A percentile compares a stretch with the other conserved stretches of the same genome.
Conservation (phyloP, 2,113 vertebrate genomes). For the Mastomys natalensis region DNA sequence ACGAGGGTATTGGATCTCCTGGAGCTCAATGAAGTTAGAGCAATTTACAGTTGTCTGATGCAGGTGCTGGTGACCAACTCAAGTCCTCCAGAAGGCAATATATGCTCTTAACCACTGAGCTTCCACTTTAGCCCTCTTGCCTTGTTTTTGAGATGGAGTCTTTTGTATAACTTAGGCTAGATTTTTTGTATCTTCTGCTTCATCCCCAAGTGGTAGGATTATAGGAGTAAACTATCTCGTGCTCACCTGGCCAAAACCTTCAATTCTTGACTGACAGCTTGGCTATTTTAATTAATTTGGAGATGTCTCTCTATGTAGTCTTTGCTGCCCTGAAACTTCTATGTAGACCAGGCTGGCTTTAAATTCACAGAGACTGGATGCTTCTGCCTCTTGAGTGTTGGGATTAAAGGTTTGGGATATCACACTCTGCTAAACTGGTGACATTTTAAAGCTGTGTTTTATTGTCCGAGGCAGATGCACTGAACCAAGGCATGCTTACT, state of each 20-base stretch:
- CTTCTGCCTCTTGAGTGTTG: neutral
- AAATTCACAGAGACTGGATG: neutral
- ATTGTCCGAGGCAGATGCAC: no score
- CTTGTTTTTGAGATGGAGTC: neutral
- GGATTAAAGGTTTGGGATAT: neutral
- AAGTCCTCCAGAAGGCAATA: neutral
- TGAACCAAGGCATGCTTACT: no score
- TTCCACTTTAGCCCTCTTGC: no score
- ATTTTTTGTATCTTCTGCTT: neutral
- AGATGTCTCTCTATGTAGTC: neutral
- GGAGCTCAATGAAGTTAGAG: neutral
- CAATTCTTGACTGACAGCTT: neutral
- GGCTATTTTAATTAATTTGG: neutral
- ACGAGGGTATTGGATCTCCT: neutral
- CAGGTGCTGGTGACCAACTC: neutral
- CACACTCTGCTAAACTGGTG: neutral
- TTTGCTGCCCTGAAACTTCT: neutral
- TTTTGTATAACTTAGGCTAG: neutral
- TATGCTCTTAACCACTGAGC: neutral
- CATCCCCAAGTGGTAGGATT: neutral
- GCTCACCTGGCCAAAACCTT: neutral
- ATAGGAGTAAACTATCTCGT: neutral
- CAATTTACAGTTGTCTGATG: neutral
- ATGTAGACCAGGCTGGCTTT: neutral
- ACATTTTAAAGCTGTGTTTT: neutral